Percentiles rank a stretch among this genome's conserved stretches.
Evolutionary conservation across 2,888 invertebrate species (phyloP).

Genomic region (Zonitis immaculata): DNA sequence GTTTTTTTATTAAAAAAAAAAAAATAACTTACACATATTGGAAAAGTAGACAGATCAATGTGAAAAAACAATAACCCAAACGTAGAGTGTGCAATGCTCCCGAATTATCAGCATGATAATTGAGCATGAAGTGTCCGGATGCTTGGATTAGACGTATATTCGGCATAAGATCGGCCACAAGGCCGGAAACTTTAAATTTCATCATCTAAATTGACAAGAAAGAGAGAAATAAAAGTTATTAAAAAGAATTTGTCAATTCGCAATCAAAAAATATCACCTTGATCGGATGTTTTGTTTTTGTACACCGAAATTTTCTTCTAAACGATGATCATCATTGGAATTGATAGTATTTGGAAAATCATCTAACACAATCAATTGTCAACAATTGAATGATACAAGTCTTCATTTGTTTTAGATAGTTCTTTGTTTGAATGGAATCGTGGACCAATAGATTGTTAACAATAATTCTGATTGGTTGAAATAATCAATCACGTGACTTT

Average conservation of each 20-base stretch:
- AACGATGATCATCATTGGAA: neutral
- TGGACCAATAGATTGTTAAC: neutral
- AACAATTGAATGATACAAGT: neutral
- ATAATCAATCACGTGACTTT: neutral
- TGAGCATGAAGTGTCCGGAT: constrained; percentile 74
- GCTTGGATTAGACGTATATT: constrained; percentile 75
- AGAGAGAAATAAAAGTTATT: neutral
- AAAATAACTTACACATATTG: constrained; percentile 52
- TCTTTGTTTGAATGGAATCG: neutral
- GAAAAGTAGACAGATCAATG: constrained; percentile 58
- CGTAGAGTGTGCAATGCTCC: constrained; percentile 54
- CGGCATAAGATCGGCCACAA: constrained; percentile 80
- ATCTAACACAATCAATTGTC: neutral
- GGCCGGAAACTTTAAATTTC: constrained; percentile 59
- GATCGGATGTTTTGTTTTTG: neutral
- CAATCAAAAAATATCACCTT: neutral
- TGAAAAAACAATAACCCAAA: constrained; percentile 57
- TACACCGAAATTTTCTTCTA: too few species aligned
- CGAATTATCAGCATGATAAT: constrained; percentile 62
- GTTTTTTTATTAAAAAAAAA: too few species aligned
- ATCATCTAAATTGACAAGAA: constrained; percentile 47
- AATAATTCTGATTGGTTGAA: neutral
- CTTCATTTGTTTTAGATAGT: neutral
- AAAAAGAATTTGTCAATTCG: neutral
- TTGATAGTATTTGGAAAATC: neutral